Percentiles rank a stretch among this genome's conserved stretches.
phyloP scores from a whole-genome alignment of 1,140 invertebrate genomes.

The Hylaeus volcanicus region DNA sequence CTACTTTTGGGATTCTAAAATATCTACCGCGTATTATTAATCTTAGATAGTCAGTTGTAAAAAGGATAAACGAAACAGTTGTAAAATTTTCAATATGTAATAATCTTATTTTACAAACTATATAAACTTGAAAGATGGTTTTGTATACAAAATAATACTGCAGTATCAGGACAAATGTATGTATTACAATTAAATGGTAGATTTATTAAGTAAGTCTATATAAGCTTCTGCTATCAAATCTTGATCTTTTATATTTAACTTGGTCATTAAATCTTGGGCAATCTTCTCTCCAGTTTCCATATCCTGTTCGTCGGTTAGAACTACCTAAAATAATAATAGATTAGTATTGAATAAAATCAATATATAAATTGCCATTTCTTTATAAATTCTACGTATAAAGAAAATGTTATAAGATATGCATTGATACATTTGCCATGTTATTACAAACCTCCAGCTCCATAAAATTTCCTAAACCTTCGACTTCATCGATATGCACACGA shows the following conservation, averaged over 20 bases:
- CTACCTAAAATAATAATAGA: slow-evolving; percentile 76
- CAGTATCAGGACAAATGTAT: not conserved
- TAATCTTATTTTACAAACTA: not conserved
- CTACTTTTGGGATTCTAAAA: not conserved
- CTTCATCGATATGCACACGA: slow-evolving; percentile 93
- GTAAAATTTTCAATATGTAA: too few relatives aligned
- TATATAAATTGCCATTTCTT: not conserved
- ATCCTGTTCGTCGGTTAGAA: slow-evolving; percentile 85
- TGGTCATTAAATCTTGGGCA: slow-evolving; percentile 85
- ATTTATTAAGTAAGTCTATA: slow-evolving; percentile 82
- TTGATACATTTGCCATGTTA: not conserved
- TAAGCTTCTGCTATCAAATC: slow-evolving; percentile 89
- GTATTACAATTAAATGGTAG: not conserved
- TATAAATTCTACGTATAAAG: not conserved
- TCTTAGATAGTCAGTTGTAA: too few relatives aligned
- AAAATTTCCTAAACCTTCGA: slow-evolving; percentile 90
- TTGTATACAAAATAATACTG: not conserved
- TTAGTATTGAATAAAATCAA: slow-evolving; percentile 58
- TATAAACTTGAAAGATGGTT: not conserved
- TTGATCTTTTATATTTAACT: slow-evolving; percentile 85
- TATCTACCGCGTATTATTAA: too few relatives aligned
- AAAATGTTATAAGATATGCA: not conserved
- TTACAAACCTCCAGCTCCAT: slow-evolving; percentile 92
- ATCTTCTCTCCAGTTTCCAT: slow-evolving; percentile 86
- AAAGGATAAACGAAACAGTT: not conserved